These are phyloP conservation scores for Agonum fuliginosum DNA, from an alignment of 2,888 invertebrate species.

Conservation along the genomic window DNA sequence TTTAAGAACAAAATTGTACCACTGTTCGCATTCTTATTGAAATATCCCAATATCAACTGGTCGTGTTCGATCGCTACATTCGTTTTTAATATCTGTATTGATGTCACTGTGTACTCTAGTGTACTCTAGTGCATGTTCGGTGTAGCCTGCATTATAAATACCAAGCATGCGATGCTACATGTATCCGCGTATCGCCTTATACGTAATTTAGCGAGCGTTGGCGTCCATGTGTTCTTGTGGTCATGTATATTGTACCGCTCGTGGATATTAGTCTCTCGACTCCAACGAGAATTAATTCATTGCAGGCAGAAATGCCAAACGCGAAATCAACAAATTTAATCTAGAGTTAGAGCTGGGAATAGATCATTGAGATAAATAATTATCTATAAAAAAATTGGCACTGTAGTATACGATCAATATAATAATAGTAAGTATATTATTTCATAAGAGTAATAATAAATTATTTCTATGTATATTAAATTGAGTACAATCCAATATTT, in stretches of 20 bases:
- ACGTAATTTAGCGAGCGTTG: constrained; percentile 29
- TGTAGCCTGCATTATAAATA: constrained; percentile 25
- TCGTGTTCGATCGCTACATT: no score
- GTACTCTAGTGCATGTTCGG: neutral
- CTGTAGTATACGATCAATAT: no score
- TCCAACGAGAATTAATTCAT: constrained; percentile 21
- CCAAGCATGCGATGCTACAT: constrained; percentile 34
- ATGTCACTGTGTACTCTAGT: neutral
- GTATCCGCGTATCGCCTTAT: constrained; percentile 26
- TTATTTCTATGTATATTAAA: no score
- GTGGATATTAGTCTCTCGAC: neutral
- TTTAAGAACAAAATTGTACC: no score
- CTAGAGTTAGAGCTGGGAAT: neutral
- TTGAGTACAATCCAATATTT: no score
- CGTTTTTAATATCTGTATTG: neutral
- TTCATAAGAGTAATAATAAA: no score
- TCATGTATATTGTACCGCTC: constrained; percentile 34
- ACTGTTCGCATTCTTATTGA: no score
- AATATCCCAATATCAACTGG: no score
- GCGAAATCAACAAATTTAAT: constrained; percentile 37
- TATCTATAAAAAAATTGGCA: no score
- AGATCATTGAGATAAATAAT: no score
- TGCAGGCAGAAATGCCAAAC: constrained; percentile 19
- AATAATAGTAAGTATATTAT: no score
- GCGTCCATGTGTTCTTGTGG: constrained; percentile 33